A percentile compares a stretch with the other conserved stretches of the same genome.
Conservation (phyloP, 2,113 vertebrate genomes). For the Clupea harengus region DNA sequence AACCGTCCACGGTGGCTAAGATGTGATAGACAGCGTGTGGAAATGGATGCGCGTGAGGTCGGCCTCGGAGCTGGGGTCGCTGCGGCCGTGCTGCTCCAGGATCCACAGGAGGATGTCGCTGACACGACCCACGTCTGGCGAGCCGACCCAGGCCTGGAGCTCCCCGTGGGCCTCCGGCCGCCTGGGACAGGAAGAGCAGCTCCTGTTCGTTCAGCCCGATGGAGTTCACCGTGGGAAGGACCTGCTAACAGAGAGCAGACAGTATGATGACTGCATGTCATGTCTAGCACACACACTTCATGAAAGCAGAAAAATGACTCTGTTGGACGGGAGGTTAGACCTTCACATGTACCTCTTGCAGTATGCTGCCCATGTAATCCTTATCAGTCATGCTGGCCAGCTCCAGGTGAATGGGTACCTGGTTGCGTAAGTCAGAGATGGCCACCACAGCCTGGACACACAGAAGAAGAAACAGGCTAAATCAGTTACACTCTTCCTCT, state of each 20-base stretch:
- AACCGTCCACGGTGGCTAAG: slow-evolving; percentile 84
- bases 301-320: too few species aligned
- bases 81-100: slow-evolving; percentile 80
- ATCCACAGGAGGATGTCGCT: slow-evolving; percentile 96
- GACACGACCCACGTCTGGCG: slow-evolving; percentile 85
- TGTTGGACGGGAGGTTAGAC: slow-evolving; percentile 36
- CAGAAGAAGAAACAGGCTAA: neutral
- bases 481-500: neutral
- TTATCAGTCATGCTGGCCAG: slow-evolving; percentile 94
- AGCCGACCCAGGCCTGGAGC: slow-evolving; percentile 76
- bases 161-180: slow-evolving; percentile 78
- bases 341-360: slow-evolving; percentile 86
- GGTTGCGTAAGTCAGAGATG: slow-evolving; percentile 81
- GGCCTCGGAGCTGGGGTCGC: slow-evolving; percentile 60
- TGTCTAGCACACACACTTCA: neutral
- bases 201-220: slow-evolving; percentile 97
- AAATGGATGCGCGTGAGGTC: slow-evolving; percentile 92
- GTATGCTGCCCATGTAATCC: slow-evolving; percentile 88
- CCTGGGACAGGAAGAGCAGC: slow-evolving; percentile 91
- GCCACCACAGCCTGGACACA: slow-evolving; percentile 76
- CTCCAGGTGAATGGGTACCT: slow-evolving; percentile 90
- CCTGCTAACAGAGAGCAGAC: slow-evolving; percentile 87
- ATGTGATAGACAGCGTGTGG: slow-evolving; percentile 95
- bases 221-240: slow-evolving; percentile 91
- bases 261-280: slow-evolving; percentile 38